Percentiles rank a stretch among this genome's conserved stretches.
These are phyloP conservation scores for Macrophya alboannulata DNA, from an alignment of 2,888 invertebrate genomes.

Conservation along the genomic window DNA sequence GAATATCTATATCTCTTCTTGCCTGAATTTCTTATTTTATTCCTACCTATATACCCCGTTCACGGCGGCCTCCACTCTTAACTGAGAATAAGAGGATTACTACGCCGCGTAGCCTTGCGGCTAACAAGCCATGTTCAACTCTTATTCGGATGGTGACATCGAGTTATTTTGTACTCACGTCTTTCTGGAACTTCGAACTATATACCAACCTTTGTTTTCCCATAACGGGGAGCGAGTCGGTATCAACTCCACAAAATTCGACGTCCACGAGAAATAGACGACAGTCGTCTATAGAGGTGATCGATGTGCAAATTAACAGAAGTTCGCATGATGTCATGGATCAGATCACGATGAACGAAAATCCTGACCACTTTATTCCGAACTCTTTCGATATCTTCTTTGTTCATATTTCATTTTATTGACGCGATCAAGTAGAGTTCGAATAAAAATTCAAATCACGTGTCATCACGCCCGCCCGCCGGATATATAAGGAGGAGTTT, in stretches of 20 bases:
- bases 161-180: constrained; percentile 52
- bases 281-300: neutral
- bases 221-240: constrained; percentile 9
- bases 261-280: neutral
- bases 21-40: constrained; percentile 35
- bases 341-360: neutral
- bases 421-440: neutral
- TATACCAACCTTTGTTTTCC: constrained; percentile 30
- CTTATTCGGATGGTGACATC: constrained; percentile 56
- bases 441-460: neutral
- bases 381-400: neutral
- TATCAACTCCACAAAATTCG: neutral
- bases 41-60: constrained; percentile 36
- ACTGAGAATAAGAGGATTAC: constrained; percentile 45
- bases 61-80: constrained; percentile 55
- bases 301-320: constrained; percentile 4
- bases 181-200: constrained; percentile 6
- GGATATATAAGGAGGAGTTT: constrained; percentile 43
- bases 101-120: constrained; percentile 62
- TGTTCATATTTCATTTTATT: neutral
- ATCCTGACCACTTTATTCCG: neutral
- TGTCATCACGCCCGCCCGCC: constrained; percentile 33
- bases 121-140: constrained; percentile 62
- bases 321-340: neutral
- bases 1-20: constrained; percentile 51